Evolutionary conservation across 2,888 invertebrate species (phyloP).

Genomic region (Drosophila testacea): DNA sequence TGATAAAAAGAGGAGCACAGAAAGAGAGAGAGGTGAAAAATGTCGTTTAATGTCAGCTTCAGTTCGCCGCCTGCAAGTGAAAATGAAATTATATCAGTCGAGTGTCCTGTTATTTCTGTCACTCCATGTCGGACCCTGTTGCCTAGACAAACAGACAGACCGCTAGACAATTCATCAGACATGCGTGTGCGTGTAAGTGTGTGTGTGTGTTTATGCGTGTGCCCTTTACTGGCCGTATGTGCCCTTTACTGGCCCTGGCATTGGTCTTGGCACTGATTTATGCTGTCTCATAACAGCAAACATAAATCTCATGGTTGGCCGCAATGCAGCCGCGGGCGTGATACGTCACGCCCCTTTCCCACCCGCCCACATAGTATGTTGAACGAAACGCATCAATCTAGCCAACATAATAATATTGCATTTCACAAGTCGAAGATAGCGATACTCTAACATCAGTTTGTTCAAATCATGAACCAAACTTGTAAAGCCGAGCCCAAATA

Average conservation of each 20-base stretch:
- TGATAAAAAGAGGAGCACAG: constrained; percentile 12
- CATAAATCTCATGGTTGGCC: constrained; percentile 72
- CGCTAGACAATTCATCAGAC: constrained; percentile 46
- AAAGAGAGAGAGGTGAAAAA: constrained; percentile 7
- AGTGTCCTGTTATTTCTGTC: constrained; percentile 36
- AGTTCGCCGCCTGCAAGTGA: constrained; percentile 70
- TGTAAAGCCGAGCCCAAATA: background rate
- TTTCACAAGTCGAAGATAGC: background rate
- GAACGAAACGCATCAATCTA: constrained; percentile 33
- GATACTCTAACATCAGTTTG: background rate
- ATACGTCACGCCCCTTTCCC: constrained; percentile 28
- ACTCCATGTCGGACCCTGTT: constrained; percentile 6
- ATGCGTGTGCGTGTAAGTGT: constrained; percentile 1
- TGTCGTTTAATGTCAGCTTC: constrained; percentile 44
- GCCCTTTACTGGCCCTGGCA: constrained; percentile 14
- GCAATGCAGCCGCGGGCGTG: constrained; percentile 56
- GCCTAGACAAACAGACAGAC: constrained; percentile 9
- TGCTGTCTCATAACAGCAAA: constrained; percentile 77
- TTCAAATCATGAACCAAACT: background rate
- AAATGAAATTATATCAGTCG: constrained; percentile 64
- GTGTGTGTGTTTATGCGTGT: constrained; percentile 1
- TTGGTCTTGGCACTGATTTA: constrained; percentile 66
- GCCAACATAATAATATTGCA: constrained; percentile 3
- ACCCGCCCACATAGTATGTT: constrained; percentile 5
- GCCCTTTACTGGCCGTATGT: no score